These are phyloP conservation scores for Lasioglossum pauxillum DNA, from an alignment of 2,888 invertebrate genomes.

Conservation along the genomic window DNA sequence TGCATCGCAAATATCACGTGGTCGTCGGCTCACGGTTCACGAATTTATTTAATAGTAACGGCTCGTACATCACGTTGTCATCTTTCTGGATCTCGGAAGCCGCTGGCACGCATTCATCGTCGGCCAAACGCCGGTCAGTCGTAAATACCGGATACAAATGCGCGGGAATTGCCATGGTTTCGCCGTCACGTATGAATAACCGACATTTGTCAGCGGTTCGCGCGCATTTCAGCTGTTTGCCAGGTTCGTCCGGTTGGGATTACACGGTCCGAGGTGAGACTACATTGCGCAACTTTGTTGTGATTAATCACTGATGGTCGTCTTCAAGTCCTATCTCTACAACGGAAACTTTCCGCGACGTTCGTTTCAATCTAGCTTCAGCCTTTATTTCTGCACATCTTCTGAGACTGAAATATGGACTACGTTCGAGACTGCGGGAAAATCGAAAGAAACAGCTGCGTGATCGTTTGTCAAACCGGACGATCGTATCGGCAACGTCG, in stretches of 20 bases:
- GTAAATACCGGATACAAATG: slow-evolving; percentile 23
- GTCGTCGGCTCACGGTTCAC: not conserved
- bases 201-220: slow-evolving; percentile 30
- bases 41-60: slow-evolving; percentile 31
- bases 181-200: slow-evolving; percentile 5
- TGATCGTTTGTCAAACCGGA: not conserved
- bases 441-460: not conserved
- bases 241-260: slow-evolving; percentile 17
- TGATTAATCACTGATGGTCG: slow-evolving; percentile 11
- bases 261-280: slow-evolving; percentile 7
- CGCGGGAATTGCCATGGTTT: not conserved
- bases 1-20: slow-evolving; percentile 21
- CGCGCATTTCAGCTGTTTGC: slow-evolving; percentile 11
- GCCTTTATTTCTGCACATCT: not conserved
- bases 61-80: slow-evolving; percentile 24
- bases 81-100: slow-evolving; percentile 7
- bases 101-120: slow-evolving; percentile 10
- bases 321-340: not conserved
- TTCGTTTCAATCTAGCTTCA: not conserved
- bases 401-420: no score
- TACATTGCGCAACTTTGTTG: not conserved
- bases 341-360: not conserved
- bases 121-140: not conserved
- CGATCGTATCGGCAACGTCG: not conserved
- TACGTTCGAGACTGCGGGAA: no score